These are phyloP conservation scores for Morpho deidamia DNA, from an alignment of 2,888 invertebrate species.

Conservation along the genomic window DNA sequence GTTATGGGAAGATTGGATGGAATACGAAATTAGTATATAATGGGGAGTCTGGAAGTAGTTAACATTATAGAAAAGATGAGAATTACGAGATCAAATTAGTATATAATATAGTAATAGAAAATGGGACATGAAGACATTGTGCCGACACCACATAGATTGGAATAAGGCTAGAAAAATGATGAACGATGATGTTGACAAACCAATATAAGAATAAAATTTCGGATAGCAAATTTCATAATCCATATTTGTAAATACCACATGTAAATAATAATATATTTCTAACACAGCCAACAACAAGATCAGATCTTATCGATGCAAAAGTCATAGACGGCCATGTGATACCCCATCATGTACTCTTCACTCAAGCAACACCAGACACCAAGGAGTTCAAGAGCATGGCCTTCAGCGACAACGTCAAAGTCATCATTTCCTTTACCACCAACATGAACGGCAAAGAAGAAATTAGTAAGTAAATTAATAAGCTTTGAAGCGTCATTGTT, in stretches of 20 bases:
- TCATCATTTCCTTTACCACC: constrained; percentile 87
- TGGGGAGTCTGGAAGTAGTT: no score
- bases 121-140: no score
- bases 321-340: constrained; percentile 95
- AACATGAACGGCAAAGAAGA: constrained; percentile 81
- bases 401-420: constrained; percentile 90
- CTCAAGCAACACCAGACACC: constrained; percentile 86
- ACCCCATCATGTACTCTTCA: constrained; percentile 91
- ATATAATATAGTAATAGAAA: no score
- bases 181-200: no score
- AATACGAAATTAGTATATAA: no score
- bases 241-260: not conserved
- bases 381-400: constrained; percentile 88
- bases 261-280: constrained; percentile 2
- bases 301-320: constrained; percentile 87
- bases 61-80: no score
- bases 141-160: no score
- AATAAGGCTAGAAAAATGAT: no score
- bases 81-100: no score
- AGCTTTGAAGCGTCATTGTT: no score
- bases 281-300: constrained; percentile 81
- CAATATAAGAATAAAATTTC: not conserved
- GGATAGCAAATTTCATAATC: no score
- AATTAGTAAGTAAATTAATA: constrained; percentile 77
- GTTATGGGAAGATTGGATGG: no score